A percentile compares a stretch with the other conserved stretches of the same genome.
Evolutionary conservation across 2,888 invertebrate species (phyloP).

Genomic region (Andrena dorsata): DNA sequence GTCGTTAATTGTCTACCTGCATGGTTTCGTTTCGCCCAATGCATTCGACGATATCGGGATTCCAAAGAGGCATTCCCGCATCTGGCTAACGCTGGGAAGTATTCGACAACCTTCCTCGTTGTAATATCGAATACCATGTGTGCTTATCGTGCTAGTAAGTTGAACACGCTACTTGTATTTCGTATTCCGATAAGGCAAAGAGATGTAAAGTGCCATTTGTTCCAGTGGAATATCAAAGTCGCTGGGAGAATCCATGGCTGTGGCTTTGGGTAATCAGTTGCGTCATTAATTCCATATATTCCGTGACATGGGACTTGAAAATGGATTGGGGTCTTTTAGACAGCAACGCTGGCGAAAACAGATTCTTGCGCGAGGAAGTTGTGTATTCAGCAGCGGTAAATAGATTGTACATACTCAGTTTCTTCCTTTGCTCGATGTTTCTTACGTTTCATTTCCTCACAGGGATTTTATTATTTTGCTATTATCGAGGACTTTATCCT

Average conservation of each 20-base stretch:
- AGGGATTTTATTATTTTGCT: slow-evolving; percentile 98
- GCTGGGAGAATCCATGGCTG: slow-evolving; percentile 93
- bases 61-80: slow-evolving; percentile 97
- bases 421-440: slow-evolving; percentile 16
- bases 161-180: background rate
- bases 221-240: slow-evolving; percentile 87
- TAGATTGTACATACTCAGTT: slow-evolving; percentile 45
- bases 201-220: slow-evolving; percentile 37
- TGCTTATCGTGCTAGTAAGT: slow-evolving; percentile 87
- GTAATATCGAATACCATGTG: slow-evolving; percentile 93
- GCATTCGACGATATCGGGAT: slow-evolving; percentile 97
- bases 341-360: slow-evolving; percentile 95
- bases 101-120: slow-evolving; percentile 98
- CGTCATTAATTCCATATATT: slow-evolving; percentile 95
- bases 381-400: slow-evolving; percentile 96
- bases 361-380: slow-evolving; percentile 96
- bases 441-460: slow-evolving; percentile 76
- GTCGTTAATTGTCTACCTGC: slow-evolving; percentile 97
- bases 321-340: slow-evolving; percentile 99
- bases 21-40: slow-evolving; percentile 99
- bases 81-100: slow-evolving; percentile 98
- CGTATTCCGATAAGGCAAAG: background rate
- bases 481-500: slow-evolving; percentile 97
- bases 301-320: slow-evolving; percentile 99
- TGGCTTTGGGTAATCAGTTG: slow-evolving; percentile 96